Evolutionary conservation across 1,140 invertebrate species (phyloP).

Genomic region (Drosophila aff.): DNA sequence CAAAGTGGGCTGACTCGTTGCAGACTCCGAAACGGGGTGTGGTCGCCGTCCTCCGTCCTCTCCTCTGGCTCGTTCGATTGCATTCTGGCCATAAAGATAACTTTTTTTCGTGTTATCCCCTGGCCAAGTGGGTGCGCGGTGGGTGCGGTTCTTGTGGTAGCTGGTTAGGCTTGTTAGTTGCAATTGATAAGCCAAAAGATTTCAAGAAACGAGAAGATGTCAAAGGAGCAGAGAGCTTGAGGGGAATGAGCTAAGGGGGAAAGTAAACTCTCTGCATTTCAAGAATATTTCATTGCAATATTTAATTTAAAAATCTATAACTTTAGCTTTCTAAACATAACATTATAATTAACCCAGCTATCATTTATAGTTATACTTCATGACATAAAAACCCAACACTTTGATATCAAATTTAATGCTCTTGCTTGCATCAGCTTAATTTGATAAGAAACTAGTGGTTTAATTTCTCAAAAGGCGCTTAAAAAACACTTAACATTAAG

Average conservation of each 20-base stretch:
- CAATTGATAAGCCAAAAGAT: conserved; percentile 46
- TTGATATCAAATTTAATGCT: neutral
- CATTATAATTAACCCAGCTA: neutral
- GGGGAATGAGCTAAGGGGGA: neutral
- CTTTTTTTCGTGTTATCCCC: conserved; percentile 19
- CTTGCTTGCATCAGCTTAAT: neutral
- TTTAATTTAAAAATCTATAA: neutral
- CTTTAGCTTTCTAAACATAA: neutral
- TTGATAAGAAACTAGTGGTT: conserved; percentile 4
- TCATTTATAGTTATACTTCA: neutral
- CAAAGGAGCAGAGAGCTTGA: neutral
- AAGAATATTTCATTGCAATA: too few relatives aligned
- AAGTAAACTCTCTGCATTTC: neutral
- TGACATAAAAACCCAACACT: neutral
- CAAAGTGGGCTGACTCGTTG: conserved; percentile 67
- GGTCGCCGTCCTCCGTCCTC: conserved; percentile 36
- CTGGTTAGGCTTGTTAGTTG: conserved; percentile 57
- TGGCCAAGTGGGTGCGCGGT: conserved; percentile 33
- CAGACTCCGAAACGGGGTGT: conserved; percentile 54
- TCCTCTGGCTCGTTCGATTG: conserved; percentile 41
- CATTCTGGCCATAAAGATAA: conserved; percentile 70
- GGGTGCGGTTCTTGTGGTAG: conserved; percentile 59
- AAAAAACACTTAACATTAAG: neutral
- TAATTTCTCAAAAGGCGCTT: neutral
- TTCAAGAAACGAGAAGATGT: conserved; percentile 10